Percentiles rank a stretch among this genome's conserved stretches.
Conservation (phyloP, 64 coral and sea anemone species). For the Montipora capricornis region DNA sequence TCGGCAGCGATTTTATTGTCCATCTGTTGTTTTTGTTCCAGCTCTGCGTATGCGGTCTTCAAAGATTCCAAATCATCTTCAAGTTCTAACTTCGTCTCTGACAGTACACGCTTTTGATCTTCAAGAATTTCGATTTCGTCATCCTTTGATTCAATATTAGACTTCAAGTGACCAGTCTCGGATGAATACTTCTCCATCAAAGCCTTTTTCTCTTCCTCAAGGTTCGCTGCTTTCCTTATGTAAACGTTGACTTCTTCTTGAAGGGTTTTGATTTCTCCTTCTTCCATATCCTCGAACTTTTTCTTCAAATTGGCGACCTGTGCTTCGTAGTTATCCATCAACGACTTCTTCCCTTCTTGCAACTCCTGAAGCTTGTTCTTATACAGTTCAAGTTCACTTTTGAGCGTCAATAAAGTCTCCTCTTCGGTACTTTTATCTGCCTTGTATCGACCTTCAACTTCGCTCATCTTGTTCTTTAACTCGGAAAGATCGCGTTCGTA, state of each 20-base stretch:
- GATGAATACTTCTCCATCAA: slow-evolving; percentile 69
- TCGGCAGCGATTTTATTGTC: slow-evolving; percentile 51
- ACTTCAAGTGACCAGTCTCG: slow-evolving; percentile 33
- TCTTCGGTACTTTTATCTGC: slow-evolving; percentile 75
- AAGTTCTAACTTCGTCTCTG: slow-evolving; percentile 51
- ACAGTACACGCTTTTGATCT: slow-evolving; percentile 40
- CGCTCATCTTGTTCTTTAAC: slow-evolving; percentile 82
- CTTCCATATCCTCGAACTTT: slow-evolving; percentile 82
- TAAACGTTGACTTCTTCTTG: slow-evolving; percentile 94
- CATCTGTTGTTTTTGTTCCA: slow-evolving; percentile 63
- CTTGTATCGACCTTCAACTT: slow-evolving; percentile 86
- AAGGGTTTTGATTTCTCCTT: slow-evolving; percentile 88
- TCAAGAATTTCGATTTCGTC: slow-evolving; percentile 1
- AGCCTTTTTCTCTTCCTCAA: slow-evolving; percentile 75
- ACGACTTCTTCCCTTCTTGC: slow-evolving; percentile 78
- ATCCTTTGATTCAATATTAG: slow-evolving; percentile 44
- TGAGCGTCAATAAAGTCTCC: slow-evolving; percentile 71
- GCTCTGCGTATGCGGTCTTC: slow-evolving; percentile 48
- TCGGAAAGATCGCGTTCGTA: slow-evolving; percentile 86
- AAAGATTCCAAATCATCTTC: slow-evolving; percentile 23
- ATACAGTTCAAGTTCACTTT: slow-evolving; percentile 84
- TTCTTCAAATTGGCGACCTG: slow-evolving; percentile 83
- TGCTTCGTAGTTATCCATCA: slow-evolving; percentile 91
- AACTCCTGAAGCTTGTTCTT: slow-evolving; percentile 86
- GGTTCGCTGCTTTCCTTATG: slow-evolving; percentile 77